Base-by-base conservation (phyloP, 2,888 invertebrate species). In the Drosophila macrospina region DNA sequence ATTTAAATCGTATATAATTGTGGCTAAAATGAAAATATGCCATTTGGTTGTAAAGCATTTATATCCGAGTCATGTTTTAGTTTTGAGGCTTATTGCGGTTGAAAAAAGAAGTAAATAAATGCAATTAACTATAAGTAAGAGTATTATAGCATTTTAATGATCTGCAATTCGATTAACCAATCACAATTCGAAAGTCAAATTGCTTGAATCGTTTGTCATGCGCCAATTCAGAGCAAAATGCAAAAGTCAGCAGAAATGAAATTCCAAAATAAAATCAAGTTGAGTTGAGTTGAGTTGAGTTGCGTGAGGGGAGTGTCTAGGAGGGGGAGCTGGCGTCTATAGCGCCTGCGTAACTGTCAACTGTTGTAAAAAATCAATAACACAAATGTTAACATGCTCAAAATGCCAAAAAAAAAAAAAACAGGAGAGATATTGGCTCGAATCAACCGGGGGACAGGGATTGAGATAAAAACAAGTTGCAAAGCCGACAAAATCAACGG, bases 301-400 rank as follows among this genome's bases (percentile, higher is more conserved):
- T n/a, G n/a, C n/a, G 34, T 28, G 16, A 30, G 45, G 30, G 45
- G 30, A 4, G 47, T 8, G 26, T 15, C 10, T 7, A n/a, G 26
- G 26, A 37, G 20, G 34, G 50, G 68, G 56, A 42, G 28, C 37
- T 39, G 37, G 7, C 55, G 15, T 34, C 55, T 28, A 34, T 55
- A 41, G 75, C 62, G 86, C 60, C 82, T 85, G 86, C 83, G 82
- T 81, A 87, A 83, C 88, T 87, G 88, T 83, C 82, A 87, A 76
- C 74, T 79, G 76, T 72, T 79, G 83, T 83, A 84, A 78, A 80
- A 82, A 83, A 87, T 87, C 82, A 83, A 85, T 83, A 87, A 87
- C 82, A 83, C 82, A 83, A 87, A 83, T 82, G 82, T 82, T 85
- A 85, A 87, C 82, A 82, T 81, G 86, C 57, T 56, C 64, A 69